Evolutionary conservation across 2,113 vertebrate genomes (phyloP).

Genomic region (Mohoua ochrocephala): DNA sequence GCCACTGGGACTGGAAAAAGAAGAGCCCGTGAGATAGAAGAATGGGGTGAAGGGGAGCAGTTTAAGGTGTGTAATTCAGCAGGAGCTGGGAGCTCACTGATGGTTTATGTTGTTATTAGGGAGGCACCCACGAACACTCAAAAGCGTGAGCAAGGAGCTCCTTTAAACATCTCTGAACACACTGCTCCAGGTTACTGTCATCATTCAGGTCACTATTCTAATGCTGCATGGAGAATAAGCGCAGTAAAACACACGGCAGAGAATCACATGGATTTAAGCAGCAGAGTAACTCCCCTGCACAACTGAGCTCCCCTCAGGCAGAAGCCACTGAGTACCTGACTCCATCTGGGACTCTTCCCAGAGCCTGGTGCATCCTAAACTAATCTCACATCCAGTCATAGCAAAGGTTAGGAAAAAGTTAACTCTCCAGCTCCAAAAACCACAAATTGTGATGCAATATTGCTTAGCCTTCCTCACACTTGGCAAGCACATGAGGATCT

Average conservation of each 20-base stretch:
- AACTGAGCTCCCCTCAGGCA: background rate
- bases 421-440: background rate
- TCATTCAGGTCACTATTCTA: background rate
- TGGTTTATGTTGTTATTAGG: background rate
- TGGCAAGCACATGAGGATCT: background rate
- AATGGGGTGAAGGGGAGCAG: background rate
- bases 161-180: background rate
- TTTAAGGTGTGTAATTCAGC: background rate
- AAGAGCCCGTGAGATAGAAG: background rate
- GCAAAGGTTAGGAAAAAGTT: background rate
- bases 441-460: background rate
- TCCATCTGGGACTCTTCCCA: background rate
- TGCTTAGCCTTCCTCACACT: background rate
- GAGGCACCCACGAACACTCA: background rate
- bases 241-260: background rate
- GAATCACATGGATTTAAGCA: background rate
- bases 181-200: background rate
- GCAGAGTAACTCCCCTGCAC: background rate
- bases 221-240: background rate
- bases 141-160: background rate
- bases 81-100: background rate
- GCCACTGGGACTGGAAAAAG: slow-evolving; percentile 78
- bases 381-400: background rate
- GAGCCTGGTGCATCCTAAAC: background rate
- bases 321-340: background rate